These are phyloP conservation scores for Phyllopteryx taeniolatus DNA, from an alignment of 2,113 vertebrate species.

Conservation along the genomic window DNA sequence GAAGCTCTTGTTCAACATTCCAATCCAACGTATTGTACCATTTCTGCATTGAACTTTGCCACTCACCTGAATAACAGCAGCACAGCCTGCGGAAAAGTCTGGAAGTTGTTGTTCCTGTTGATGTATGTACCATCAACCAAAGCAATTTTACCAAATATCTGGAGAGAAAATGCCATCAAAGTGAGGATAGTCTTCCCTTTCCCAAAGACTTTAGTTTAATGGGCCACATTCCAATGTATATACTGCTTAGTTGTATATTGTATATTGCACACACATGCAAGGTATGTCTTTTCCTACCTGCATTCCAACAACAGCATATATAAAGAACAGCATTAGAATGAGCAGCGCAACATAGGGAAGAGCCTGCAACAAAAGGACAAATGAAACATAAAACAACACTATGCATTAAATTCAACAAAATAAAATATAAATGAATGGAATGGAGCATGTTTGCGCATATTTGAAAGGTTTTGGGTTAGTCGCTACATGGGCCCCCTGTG, in stretches of 20 bases:
- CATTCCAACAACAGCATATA: conserved; percentile 98
- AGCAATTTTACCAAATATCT: conserved; percentile 96
- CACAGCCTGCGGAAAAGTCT: conserved; percentile 96
- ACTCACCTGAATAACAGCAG: conserved; percentile 91
- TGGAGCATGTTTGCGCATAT: too few species aligned
- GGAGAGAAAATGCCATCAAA: conserved; percentile 13
- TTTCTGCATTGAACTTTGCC: background rate
- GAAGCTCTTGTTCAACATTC: too few species aligned
- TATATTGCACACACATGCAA: background rate
- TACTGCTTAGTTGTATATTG: background rate
- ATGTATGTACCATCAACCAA: conserved; percentile 90
- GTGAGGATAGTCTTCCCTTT: background rate
- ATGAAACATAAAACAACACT: background rate
- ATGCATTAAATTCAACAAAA: background rate
- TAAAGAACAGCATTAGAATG: conserved; percentile 90
- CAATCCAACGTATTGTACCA: too few species aligned
- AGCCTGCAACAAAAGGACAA: background rate
- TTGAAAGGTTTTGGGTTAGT: too few species aligned
- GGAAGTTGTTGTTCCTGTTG: conserved; percentile 97
- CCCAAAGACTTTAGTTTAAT: background rate
- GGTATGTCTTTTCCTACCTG: conserved; percentile 75
- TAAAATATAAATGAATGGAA: too few species aligned
- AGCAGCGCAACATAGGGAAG: background rate
- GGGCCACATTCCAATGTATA: background rate
- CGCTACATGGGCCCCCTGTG: too few species aligned